Base-by-base conservation (phyloP, 2,113 vertebrate species). In the Pterophyllum scalare region DNA sequence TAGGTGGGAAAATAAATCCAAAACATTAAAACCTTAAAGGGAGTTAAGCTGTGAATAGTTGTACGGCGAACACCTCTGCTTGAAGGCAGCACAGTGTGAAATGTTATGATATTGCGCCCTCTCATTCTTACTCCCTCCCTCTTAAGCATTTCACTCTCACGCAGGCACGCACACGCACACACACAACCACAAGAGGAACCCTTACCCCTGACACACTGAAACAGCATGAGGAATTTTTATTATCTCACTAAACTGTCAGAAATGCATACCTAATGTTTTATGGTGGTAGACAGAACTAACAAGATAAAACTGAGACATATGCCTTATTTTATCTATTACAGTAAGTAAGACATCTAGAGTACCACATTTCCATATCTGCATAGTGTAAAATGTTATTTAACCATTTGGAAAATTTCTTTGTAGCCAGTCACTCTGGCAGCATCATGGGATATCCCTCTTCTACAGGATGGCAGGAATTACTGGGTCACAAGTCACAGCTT, bases 401-500 rank as follows among this genome's bases (percentile, higher is more conserved):
- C 43, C 57, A 11, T 59, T 59, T 35, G 15, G 26, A 61, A 56
- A 49, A 70, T 59, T 60, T 35, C 1, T 46, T 43, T 49, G 33
- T 11, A 28, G 43, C 22, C 4, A 35, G 49, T 67, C 19, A n/a
- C 40, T 22, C 2, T 12, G 61, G 11, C 4, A 59, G 62, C 60
- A 64, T 74, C 26, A 11, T 79, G 65, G 79, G 75, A 61, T 79
- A 85, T 61, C 35, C 60, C 74, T 86, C n/a, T 76, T 35, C 43
- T 77, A 64, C 57, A 79, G 56, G 79, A 70, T 76, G 65, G 38
- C 19, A 24, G 24, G 59, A 58, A 62, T 75, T 60, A 67, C 58
- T 74, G 61, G 87, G 75, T 84, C 88, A 85, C 62, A 74, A 78
- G 84, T 82, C 82, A 87, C 13, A 17, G 61, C n/a, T 26, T 31